A percentile compares a stretch with the other conserved stretches of the same genome.
phyloP scores from a whole-genome alignment of 2,113 vertebrate species.

The Atractosteus spatula region DNA sequence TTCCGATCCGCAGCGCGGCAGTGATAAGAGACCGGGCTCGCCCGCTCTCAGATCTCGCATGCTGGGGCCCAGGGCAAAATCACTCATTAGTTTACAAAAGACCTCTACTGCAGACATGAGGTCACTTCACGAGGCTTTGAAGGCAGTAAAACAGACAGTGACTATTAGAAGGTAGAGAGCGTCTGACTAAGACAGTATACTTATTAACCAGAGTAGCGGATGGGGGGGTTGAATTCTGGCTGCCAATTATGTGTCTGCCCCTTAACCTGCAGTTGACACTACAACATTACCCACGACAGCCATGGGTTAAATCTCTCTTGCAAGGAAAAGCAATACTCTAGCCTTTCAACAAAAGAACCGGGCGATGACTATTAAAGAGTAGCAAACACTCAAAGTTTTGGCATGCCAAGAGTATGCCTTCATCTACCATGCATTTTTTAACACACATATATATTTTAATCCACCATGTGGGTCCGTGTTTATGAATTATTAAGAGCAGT shows the following conservation, averaged over 20 bases:
- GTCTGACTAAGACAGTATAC: conserved; percentile 39
- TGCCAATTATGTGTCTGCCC: conserved; percentile 45
- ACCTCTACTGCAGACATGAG: conserved; percentile 60
- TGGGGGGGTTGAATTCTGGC: neutral
- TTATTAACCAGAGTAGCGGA: conserved; percentile 47
- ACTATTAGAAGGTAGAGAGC: conserved; percentile 58
- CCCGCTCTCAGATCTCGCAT: neutral
- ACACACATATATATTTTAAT: neutral
- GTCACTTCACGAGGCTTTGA: conserved; percentile 55
- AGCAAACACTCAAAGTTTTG: too few species aligned
- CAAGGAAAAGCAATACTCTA: conserved; percentile 29
- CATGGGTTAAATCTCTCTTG: neutral
- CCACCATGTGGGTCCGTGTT: neutral
- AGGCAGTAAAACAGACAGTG: conserved; percentile 52
- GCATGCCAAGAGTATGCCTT: too few species aligned
- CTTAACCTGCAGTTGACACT: conserved; percentile 24
- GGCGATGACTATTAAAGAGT: neutral
- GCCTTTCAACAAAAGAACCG: neutral
- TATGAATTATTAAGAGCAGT: conserved; percentile 6
- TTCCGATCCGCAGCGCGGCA: too few species aligned
- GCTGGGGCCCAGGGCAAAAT: conserved; percentile 26
- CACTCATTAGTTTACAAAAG: conserved; percentile 65
- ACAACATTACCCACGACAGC: neutral
- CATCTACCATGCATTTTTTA: neutral
- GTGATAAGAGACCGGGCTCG: too few species aligned